A percentile compares a stretch with the other conserved stretches of the same genome.
Conservation (phyloP, 1,140 invertebrate genomes). For the Sminthurinus signatus region DNA sequence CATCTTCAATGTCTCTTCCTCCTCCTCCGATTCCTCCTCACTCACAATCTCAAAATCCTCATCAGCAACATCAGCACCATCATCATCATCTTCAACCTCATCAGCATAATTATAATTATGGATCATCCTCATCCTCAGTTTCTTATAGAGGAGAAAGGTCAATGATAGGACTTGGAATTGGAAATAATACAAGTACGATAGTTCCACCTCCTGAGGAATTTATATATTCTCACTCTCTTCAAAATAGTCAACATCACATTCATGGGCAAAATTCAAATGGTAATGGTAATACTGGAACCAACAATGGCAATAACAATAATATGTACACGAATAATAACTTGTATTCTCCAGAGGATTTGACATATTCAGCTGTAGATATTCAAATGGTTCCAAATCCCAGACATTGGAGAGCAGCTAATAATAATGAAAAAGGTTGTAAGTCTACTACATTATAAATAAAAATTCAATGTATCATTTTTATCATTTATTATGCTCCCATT, state of each 20-base stretch:
- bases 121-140: not conserved
- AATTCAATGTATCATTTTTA: too few species aligned
- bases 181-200: conserved; percentile 4
- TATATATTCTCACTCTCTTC: conserved; percentile 19
- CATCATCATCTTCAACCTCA: too few species aligned
- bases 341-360: conserved; percentile 20
- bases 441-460: too few species aligned
- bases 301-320: not conserved
- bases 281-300: not conserved
- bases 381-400: conserved; percentile 38
- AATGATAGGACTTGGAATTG: not conserved
- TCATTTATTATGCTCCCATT: too few species aligned
- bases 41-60: too few species aligned
- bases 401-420: conserved; percentile 29
- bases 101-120: too few species aligned
- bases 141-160: not conserved
- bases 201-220: conserved; percentile 37
- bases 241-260: not conserved
- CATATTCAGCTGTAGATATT: conserved; percentile 28
- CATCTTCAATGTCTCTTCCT: too few species aligned
- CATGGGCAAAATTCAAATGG: not conserved
- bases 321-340: conserved; percentile 11
- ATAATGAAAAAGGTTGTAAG: conserved; percentile 38
- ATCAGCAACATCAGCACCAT: too few species aligned
- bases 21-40: too few species aligned